Evolutionary conservation across 2,888 invertebrate species (phyloP).

Genomic region (Mechanitis messenoides): DNA sequence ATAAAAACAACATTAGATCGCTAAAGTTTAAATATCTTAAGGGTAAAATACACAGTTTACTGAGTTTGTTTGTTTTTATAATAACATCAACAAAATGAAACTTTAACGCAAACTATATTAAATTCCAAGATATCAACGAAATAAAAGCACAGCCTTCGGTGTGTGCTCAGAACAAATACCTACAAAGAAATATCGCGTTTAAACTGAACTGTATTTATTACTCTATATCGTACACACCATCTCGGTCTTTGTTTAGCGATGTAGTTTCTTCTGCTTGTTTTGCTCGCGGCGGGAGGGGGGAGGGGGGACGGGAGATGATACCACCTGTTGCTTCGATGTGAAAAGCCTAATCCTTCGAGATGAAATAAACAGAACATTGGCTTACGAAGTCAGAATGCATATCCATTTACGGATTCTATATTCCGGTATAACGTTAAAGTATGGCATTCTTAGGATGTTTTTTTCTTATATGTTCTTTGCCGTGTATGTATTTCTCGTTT

Average conservation of each 20-base stretch:
- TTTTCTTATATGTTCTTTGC: too few species aligned
- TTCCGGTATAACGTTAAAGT: not conserved
- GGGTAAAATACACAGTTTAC: too few species aligned
- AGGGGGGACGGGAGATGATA: slow-evolving; percentile 25
- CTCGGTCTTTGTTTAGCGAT: slow-evolving; percentile 7
- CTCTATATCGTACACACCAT: slow-evolving; percentile 5
- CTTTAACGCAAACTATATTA: not conserved
- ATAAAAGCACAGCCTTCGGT: not conserved
- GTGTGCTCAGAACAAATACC: slow-evolving; percentile 1
- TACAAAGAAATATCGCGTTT: not conserved
- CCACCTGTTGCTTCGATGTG: slow-evolving; percentile 66
- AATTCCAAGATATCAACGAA: not conserved
- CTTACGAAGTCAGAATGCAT: slow-evolving; percentile 36
- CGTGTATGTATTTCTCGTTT: too few species aligned
- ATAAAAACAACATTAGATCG: too few species aligned
- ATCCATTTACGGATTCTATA: slow-evolving; percentile 15
- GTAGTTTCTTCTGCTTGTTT: slow-evolving; percentile 22
- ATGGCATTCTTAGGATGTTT: too few species aligned
- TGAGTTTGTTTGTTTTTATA: not conserved
- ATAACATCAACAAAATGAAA: not conserved
- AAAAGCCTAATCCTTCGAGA: slow-evolving; percentile 62
- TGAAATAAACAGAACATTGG: slow-evolving; percentile 68
- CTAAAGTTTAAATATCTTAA: too few species aligned
- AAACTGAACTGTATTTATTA: slow-evolving; percentile 6
- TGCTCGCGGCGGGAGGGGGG: slow-evolving; percentile 8